Conservation (phyloP, 35 echinoderm and acorn worm genomes). For the Heliocidaris tuberculata region DNA sequence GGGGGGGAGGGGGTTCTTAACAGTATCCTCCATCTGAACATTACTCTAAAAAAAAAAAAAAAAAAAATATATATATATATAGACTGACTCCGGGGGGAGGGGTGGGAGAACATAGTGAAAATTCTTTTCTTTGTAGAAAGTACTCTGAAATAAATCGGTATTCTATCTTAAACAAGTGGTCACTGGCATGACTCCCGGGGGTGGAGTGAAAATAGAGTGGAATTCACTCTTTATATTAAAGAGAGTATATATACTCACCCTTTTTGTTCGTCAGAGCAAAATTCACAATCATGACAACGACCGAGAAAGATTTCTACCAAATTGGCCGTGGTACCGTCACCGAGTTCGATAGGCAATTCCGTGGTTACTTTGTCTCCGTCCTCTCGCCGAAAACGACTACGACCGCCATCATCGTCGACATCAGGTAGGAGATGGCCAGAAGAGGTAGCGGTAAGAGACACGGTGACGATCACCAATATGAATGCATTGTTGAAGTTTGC, state of each 20-base stretch:
- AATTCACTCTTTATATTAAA: too few relatives aligned
- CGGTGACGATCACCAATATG: not conserved
- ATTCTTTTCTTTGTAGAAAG: too few relatives aligned
- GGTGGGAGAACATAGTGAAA: too few relatives aligned
- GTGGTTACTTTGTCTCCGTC: not conserved
- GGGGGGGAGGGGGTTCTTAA: too few relatives aligned
- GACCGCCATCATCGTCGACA: not conserved
- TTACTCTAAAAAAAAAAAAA: too few relatives aligned
- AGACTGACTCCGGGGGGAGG: too few relatives aligned
- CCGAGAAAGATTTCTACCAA: slow-evolving; percentile 38
- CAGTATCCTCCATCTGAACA: too few relatives aligned
- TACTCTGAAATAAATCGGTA: too few relatives aligned
- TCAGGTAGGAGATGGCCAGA: not conserved
- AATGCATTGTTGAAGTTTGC: not conserved
- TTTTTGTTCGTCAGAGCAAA: not conserved
- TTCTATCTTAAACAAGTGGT: too few relatives aligned
- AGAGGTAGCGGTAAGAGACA: not conserved
- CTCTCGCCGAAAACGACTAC: not conserved
- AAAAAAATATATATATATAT: too few relatives aligned
- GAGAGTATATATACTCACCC: not conserved
- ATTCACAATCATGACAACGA: slow-evolving; percentile 28
- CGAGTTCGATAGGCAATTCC: not conserved
- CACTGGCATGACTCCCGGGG: too few relatives aligned
- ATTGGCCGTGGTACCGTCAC: slow-evolving; percentile 29
- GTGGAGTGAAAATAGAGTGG: too few relatives aligned